Conservation (phyloP, 1,140 invertebrate species). For the Phthorimaea operculella region DNA sequence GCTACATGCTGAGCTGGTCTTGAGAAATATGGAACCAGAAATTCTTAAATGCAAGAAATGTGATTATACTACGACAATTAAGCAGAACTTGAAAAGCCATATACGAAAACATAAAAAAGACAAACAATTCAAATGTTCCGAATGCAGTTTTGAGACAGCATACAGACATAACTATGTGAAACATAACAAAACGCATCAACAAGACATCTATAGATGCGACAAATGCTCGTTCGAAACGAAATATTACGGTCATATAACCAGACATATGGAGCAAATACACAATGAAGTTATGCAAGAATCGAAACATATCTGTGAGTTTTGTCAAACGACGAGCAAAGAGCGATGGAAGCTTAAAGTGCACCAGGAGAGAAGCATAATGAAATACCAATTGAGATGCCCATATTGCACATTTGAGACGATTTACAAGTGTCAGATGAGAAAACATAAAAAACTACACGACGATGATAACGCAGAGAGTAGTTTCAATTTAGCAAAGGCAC, state of each 20-base stretch:
- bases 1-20: conserved; percentile 22
- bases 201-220: conserved; percentile 21
- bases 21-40: conserved; percentile 8
- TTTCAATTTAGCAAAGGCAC: background rate
- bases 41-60: conserved; percentile 30
- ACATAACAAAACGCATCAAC: conserved; percentile 30
- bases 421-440: conserved; percentile 18
- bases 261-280: conserved; percentile 45
- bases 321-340: conserved; percentile 35
- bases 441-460: background rate
- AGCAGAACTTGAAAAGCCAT: conserved; percentile 39
- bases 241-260: conserved; percentile 36
- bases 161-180: conserved; percentile 40
- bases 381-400: background rate
- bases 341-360: background rate
- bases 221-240: conserved; percentile 44
- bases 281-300: conserved; percentile 33
- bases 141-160: conserved; percentile 34
- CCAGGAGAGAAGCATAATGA: background rate
- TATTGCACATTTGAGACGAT: conserved; percentile 7
- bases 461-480: background rate
- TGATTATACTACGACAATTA: conserved; percentile 32
- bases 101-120: conserved; percentile 37
- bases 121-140: conserved; percentile 36
- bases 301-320: conserved; percentile 34